Evolutionary conservation across 2,113 vertebrate genomes (phyloP).

Genomic region (Corythaeola cristata): DNA sequence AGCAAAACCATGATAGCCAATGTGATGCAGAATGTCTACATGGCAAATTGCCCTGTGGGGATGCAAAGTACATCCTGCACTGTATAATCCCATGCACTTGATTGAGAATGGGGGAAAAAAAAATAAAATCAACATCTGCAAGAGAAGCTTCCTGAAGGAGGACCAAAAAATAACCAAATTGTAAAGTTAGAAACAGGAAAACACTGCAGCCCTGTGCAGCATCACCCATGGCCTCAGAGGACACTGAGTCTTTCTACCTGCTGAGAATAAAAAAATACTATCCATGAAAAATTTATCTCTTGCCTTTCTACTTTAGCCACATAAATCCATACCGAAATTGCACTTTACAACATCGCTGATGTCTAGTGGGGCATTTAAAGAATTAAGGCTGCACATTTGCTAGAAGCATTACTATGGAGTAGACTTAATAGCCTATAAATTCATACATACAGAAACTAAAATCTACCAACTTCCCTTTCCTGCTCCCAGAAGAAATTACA

Average conservation of each 20-base stretch:
- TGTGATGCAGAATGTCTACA: background rate
- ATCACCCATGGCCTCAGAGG: background rate
- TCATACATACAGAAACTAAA: background rate
- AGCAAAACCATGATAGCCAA: background rate
- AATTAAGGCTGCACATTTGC: background rate
- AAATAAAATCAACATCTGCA: background rate
- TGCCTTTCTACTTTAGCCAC: background rate
- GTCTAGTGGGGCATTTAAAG: background rate
- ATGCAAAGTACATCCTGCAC: background rate
- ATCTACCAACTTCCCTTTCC: background rate
- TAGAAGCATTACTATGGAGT: background rate
- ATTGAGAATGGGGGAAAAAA: background rate
- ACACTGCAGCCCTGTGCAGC: background rate
- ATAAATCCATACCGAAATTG: background rate
- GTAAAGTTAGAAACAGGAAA: background rate
- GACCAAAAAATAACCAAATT: background rate
- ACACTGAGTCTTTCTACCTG: background rate
- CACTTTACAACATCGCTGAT: background rate
- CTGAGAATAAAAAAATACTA: background rate
- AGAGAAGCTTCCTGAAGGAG: background rate
- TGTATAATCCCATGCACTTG: background rate
- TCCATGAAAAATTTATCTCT: background rate
- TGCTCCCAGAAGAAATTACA: background rate
- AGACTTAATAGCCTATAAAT: background rate
- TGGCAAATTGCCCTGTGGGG: background rate